phyloP scores from a whole-genome alignment of 2,113 vertebrate genomes.

The Ammodytes marinus region DNA sequence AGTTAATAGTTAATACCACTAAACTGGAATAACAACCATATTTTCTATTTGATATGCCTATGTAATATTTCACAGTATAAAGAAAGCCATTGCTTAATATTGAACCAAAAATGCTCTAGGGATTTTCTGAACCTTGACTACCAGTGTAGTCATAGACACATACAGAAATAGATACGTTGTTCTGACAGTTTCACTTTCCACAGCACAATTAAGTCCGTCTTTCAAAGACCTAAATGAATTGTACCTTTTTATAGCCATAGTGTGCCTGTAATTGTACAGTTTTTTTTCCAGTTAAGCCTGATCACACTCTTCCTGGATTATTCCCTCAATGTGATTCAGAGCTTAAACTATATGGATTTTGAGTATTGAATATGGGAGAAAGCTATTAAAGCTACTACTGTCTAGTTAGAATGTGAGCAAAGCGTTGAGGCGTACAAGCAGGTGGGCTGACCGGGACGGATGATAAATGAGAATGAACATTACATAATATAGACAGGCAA shows the following conservation, averaged over 20 bases:
- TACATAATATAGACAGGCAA: neutral
- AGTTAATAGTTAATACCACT: no score
- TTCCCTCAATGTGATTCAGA: slow-evolving; percentile 61
- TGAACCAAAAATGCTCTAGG: neutral
- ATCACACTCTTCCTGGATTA: slow-evolving; percentile 58
- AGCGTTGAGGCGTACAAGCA: slow-evolving; percentile 12
- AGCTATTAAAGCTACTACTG: slow-evolving; percentile 44
- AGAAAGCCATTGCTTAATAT: neutral
- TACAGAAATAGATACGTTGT: slow-evolving; percentile 16
- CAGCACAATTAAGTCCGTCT: neutral
- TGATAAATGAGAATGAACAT: neutral
- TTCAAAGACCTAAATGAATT: slow-evolving; percentile 59
- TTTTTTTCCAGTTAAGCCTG: slow-evolving; percentile 52
- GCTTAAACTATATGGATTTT: slow-evolving; percentile 61
- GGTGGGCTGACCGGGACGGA: neutral
- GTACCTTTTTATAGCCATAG: slow-evolving; percentile 45
- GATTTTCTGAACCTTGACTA: neutral
- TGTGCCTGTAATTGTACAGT: slow-evolving; percentile 46
- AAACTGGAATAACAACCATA: no score
- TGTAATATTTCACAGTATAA: neutral
- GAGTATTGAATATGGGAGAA: slow-evolving; percentile 42
- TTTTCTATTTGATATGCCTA: no score
- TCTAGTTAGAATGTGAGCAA: slow-evolving; percentile 33
- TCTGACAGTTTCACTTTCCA: slow-evolving; percentile 17
- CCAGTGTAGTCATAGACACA: neutral